Evolutionary conservation across 2,113 vertebrate species (phyloP), one percentile per base, ranked within the genome.

Genomic region (Shinisaurus crocodilurus): DNA sequence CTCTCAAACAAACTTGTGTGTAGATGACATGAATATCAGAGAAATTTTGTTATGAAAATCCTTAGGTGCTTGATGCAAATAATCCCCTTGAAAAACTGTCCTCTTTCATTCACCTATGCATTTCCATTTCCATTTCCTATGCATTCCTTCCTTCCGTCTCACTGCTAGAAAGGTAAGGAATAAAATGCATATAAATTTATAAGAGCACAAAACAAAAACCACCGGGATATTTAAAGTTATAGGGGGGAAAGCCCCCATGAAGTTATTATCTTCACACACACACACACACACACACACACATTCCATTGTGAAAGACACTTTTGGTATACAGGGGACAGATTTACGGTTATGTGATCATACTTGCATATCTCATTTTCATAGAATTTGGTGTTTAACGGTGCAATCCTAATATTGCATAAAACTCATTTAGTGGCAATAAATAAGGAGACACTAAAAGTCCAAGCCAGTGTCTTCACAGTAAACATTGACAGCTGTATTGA

Each of bases 401-500:
- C 48, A 88, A 43, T 60, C n/a, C 37, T 54, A 57, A 69, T 70
- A 43, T 69, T 91, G 72, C 45, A 83, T n/a, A 45, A 79, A 79
- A n/a, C 5, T n/a, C 29, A 67, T 69, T 91, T 67, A 67, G 37
- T 57, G 48, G 50, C n/a, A n/a, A 84, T 88, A 84, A 77, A 60
- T 85, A 90, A 74, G 43, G 60, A 25, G 8, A 48, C 6, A 6
- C 80, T 70, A 70, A 57, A 88, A 45, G n/a, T 77, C 6, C 60
- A 32, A 86, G 45, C 27, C 16, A 9, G 45, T 83, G 37, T 40
- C 45, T 54, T 88, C n/a, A 43, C 12, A 57, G 27, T 69, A 91
- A 88, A 69, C n/a, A 84, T 84, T 88, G 72, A 77, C 60, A 77
- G 43, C 72, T 83, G 50, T 67, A 88, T 48, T 69, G 80, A 70